phyloP scores from a whole-genome alignment of 1,140 invertebrate species.

The Drosophila orena region DNA sequence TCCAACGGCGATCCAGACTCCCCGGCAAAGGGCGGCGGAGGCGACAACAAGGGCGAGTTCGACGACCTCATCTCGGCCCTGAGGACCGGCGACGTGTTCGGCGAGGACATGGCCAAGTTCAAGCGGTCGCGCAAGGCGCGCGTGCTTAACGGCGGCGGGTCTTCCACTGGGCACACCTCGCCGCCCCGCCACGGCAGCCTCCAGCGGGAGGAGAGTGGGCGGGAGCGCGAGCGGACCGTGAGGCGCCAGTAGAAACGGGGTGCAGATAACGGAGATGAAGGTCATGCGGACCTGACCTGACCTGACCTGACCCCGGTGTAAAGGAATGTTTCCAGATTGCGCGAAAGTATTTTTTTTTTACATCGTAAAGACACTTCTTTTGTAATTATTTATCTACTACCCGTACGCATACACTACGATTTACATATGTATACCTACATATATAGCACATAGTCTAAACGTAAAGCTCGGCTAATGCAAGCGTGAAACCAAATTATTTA shows the following conservation, averaged over 20 bases:
- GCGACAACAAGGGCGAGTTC: slow-evolving; percentile 93
- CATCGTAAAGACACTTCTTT: slow-evolving; percentile 36
- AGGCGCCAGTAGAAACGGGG: slow-evolving; percentile 60
- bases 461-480: slow-evolving; percentile 60
- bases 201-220: slow-evolving; percentile 81
- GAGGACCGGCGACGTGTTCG: slow-evolving; percentile 98
- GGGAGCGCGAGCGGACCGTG: slow-evolving; percentile 81
- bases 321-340: slow-evolving; percentile 19
- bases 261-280: no score
- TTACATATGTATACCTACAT: slow-evolving; percentile 40
- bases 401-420: slow-evolving; percentile 17
- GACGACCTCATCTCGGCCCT: slow-evolving; percentile 98
- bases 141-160: slow-evolving; percentile 86
- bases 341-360: slow-evolving; percentile 50
- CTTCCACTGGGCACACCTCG: slow-evolving; percentile 80
- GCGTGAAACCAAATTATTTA: slow-evolving; percentile 77
- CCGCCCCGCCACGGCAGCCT: slow-evolving; percentile 85
- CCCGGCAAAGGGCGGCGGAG: slow-evolving; percentile 86
- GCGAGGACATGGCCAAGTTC: slow-evolving; percentile 97
- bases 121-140: slow-evolving; percentile 90
- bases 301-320: slow-evolving; percentile 4
- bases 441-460: slow-evolving; percentile 49
- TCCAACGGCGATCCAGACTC: slow-evolving; percentile 84
- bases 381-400: slow-evolving; percentile 55
- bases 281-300: neutral